Conservation (phyloP, 2,113 vertebrate species). For the Scytalopus superciliaris region DNA sequence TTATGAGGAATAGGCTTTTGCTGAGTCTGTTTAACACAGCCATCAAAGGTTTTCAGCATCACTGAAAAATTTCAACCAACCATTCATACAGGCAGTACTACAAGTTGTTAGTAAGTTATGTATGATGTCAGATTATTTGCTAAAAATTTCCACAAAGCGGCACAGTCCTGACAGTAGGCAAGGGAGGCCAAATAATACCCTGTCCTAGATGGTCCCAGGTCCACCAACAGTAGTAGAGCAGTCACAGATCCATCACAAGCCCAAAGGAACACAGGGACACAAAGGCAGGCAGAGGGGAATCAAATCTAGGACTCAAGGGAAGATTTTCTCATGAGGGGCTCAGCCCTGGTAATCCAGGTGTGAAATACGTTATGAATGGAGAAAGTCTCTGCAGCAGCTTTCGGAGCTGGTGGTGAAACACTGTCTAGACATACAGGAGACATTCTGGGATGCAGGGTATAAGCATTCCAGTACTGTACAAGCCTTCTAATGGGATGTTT, state of each 20-base stretch:
- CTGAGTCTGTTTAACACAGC: neutral
- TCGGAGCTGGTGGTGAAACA: neutral
- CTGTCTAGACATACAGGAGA: neutral
- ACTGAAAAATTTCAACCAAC: neutral
- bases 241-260: neutral
- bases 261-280: neutral
- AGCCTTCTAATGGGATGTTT: neutral
- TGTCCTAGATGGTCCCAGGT: too few species aligned
- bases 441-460: neutral
- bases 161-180: neutral
- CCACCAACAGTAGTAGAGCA: neutral
- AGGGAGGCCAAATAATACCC: neutral
- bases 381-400: neutral
- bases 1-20: neutral
- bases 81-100: neutral
- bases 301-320: neutral
- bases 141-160: neutral
- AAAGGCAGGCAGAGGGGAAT: neutral
- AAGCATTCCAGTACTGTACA: neutral
- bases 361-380: neutral
- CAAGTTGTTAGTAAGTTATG: neutral
- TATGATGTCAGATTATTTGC: neutral
- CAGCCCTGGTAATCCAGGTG: neutral
- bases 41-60: neutral
- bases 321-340: neutral